phyloP scores from a whole-genome alignment of 2,113 vertebrate species.

The Alligator mississippiensis region DNA sequence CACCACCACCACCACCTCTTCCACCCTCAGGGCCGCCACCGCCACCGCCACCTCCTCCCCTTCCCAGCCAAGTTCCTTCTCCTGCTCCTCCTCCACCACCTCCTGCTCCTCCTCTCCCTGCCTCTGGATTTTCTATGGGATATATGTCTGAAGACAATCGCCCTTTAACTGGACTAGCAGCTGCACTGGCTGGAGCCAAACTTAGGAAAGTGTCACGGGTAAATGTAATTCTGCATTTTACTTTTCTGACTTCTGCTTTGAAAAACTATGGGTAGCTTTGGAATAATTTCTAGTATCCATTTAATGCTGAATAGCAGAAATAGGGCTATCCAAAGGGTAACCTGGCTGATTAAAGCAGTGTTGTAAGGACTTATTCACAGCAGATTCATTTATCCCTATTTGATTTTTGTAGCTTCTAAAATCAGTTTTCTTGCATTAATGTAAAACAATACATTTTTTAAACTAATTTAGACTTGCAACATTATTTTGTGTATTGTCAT shows the following conservation, averaged over 20 bases:
- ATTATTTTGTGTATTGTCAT: constrained; percentile 46
- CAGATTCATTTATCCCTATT: background rate
- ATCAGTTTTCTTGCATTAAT: background rate
- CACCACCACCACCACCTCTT: constrained; percentile 78
- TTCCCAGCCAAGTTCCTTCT: constrained; percentile 78
- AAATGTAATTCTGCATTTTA: constrained; percentile 61
- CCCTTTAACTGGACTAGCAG: constrained; percentile 91
- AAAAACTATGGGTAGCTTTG: background rate
- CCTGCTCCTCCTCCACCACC: constrained; percentile 82
- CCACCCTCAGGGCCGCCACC: constrained; percentile 78
- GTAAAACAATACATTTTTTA: background rate
- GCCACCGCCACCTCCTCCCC: constrained; percentile 84
- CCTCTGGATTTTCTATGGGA: constrained; percentile 84
- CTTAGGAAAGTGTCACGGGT: constrained; percentile 95
- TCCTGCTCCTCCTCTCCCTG: constrained; percentile 93
- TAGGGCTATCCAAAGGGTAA: background rate
- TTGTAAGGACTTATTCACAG: background rate
- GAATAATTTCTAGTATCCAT: background rate
- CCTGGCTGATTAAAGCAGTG: rapidly evolving
- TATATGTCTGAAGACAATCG: constrained; percentile 85
- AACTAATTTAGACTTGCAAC: constrained; percentile 9
- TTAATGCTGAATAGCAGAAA: background rate
- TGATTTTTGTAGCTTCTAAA: background rate
- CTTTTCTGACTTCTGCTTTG: rapidly evolving
- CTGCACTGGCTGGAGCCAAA: constrained; percentile 95